phyloP scores from a whole-genome alignment of 1,140 invertebrate genomes.

The Anastrepha ludens region DNA sequence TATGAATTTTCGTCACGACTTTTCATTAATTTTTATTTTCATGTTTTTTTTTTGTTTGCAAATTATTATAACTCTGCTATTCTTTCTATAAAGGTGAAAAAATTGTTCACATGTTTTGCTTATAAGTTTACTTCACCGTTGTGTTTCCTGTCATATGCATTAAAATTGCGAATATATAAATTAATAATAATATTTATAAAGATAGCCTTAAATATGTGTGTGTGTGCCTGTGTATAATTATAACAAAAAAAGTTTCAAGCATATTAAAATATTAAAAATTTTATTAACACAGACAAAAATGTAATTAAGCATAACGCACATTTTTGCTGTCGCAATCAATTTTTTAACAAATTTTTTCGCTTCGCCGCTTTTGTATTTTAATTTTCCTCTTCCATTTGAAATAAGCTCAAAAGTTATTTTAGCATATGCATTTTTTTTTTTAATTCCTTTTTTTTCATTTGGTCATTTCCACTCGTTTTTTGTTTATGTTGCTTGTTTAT shows the following conservation, averaged over 20 bases:
- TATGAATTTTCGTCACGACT: conserved; percentile 9
- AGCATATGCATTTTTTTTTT: not conserved
- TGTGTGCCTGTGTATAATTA: not conserved
- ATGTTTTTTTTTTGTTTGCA: not conserved
- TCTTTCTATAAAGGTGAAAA: not conserved
- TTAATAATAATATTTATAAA: conserved; percentile 36
- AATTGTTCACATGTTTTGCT: conserved; percentile 28
- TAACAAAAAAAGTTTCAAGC: not conserved
- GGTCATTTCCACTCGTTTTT: not conserved
- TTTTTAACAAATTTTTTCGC: conserved; percentile 2
- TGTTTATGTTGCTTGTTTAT: conserved; percentile 3
- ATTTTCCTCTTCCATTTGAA: not conserved
- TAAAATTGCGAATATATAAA: conserved; percentile 20
- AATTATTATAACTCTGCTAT: too few species aligned
- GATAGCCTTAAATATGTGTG: not conserved
- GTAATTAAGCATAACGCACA: conserved; percentile 48
- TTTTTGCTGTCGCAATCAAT: conserved; percentile 37
- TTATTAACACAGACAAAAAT: conserved; percentile 50
- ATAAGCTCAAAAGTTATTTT: conserved; percentile 31
- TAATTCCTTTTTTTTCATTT: not conserved
- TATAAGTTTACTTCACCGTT: not conserved
- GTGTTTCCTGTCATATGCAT: conserved; percentile 17
- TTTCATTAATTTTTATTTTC: conserved; percentile 33
- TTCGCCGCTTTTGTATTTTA: not conserved
- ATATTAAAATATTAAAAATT: conserved; percentile 10